Evolutionary conservation across 2,113 vertebrate genomes (phyloP), one percentile per base, ranked within the genome.

Genomic region (Dendrocopos noguchii): DNA sequence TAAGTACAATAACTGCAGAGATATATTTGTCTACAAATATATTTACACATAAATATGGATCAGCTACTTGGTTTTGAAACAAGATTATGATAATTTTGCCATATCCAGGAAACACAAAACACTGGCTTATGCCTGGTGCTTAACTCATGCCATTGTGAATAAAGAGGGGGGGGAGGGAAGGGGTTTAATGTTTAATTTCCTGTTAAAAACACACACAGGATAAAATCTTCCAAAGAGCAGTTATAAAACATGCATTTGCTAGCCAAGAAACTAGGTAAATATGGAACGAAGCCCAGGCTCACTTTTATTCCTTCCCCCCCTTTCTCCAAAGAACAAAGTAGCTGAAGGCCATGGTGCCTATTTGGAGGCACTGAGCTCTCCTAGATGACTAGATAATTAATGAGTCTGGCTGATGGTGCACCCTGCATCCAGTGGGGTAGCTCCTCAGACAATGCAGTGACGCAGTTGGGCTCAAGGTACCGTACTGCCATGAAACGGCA

Each of bases 31-130:
- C 80, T 86, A 75, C 50, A 92, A 94, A 94, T 67, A 75, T 50
- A 88, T 91, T 93, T 88, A 90, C 44, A 50, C 46, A 93, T 86
- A 91, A 94, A 88, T 96, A 94, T 42, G 68, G 73, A 94, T 93
- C 93, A 94, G 66, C 91, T 90, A 76, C 77, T 93, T 95, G 46
- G 70, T 77, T 96, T 96, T 92, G 93, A 82, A 93, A 85, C 79
- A 94, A 80, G 82, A 89, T 77, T 95, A 68, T 92, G 92, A 95
- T 93, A 93, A 97, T 93, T 96, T 88, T 76, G 72, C n/a, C 89
- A 92, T 88, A 95, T 94, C 87, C 93, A 96, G 96, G 94, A 96
- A 96, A 96, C 80, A 95, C 84, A 96, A 94, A 96, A 94, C 90
- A 86, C 59, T 91, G 75, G 63, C 75, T 93, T 94, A 86, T 85